phyloP scores from a whole-genome alignment of 1,140 invertebrate genomes.

The Hetaerina americana region DNA sequence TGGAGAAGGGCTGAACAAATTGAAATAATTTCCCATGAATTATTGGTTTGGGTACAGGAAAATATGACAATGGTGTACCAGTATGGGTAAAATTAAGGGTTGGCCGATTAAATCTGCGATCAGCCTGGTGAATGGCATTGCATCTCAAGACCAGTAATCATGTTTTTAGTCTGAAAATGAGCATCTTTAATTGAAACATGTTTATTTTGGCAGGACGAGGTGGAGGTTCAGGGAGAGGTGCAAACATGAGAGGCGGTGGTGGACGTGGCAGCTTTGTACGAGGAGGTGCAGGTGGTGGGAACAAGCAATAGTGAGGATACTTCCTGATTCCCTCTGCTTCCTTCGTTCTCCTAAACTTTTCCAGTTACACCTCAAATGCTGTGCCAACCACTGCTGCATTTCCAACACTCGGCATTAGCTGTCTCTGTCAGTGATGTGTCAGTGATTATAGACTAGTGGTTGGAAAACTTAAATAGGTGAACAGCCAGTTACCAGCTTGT shows the following conservation, averaged over 20 bases:
- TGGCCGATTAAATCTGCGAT: too few species aligned
- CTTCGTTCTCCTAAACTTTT: background rate
- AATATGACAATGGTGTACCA: too few species aligned
- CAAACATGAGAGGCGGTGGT: background rate
- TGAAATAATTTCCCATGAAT: too few species aligned
- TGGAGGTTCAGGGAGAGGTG: constrained; percentile 1
- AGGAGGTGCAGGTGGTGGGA: constrained; percentile 7
- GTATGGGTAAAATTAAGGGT: too few species aligned
- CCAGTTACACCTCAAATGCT: background rate
- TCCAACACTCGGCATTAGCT: constrained; percentile 1
- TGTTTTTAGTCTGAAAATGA: too few species aligned
- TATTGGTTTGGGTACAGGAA: too few species aligned
- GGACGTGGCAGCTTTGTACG: constrained; percentile 2
- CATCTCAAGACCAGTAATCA: too few species aligned
- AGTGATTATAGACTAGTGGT: background rate
- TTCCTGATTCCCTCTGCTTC: background rate
- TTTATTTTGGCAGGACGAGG: background rate
- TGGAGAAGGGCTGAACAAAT: too few species aligned
- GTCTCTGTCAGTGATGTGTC: background rate
- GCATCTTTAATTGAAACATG: too few species aligned
- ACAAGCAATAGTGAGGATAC: constrained; percentile 4
- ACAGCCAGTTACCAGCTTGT: background rate
- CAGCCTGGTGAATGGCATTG: too few species aligned
- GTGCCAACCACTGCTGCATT: background rate
- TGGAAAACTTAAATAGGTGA: background rate